Evolutionary conservation across 2,113 vertebrate genomes (phyloP).

Genomic region (Vicugna pacos): DNA sequence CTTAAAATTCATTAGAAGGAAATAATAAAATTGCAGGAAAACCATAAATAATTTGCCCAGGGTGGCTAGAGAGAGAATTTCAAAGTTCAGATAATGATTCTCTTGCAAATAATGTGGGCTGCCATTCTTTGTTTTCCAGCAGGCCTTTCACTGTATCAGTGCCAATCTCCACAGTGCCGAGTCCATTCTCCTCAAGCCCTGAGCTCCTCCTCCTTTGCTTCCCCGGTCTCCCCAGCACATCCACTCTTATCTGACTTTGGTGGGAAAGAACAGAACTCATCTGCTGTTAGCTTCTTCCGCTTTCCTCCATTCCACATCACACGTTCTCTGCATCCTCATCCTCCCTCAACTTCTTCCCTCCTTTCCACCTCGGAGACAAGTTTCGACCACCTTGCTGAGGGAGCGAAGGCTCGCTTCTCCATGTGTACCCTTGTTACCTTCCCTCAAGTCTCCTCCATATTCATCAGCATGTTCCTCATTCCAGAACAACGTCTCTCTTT

Average conservation of each 20-base stretch:
- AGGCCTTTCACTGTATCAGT: neutral
- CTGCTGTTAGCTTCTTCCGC: neutral
- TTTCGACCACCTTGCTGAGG: neutral
- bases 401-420: neutral
- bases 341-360: neutral
- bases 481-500: neutral
- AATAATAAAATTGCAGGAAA: conserved; percentile 37
- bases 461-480: conserved; percentile 34
- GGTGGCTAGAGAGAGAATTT: conserved; percentile 34
- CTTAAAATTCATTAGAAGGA: conserved; percentile 54
- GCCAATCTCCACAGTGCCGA: neutral
- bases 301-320: neutral
- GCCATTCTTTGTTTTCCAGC: neutral
- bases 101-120: neutral
- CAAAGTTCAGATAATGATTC: neutral
- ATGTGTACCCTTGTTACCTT: neutral
- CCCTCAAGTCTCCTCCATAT: neutral
- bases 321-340: neutral
- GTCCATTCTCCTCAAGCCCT: neutral
- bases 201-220: neutral
- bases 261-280: neutral
- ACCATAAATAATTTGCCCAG: conserved; percentile 18
- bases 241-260: neutral
- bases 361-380: neutral
- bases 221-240: neutral